Evolutionary conservation across 2,797 vertebrate species (phyloP), one percentile per base, ranked within the genome.

Genomic region (Pangasius djambal): DNA sequence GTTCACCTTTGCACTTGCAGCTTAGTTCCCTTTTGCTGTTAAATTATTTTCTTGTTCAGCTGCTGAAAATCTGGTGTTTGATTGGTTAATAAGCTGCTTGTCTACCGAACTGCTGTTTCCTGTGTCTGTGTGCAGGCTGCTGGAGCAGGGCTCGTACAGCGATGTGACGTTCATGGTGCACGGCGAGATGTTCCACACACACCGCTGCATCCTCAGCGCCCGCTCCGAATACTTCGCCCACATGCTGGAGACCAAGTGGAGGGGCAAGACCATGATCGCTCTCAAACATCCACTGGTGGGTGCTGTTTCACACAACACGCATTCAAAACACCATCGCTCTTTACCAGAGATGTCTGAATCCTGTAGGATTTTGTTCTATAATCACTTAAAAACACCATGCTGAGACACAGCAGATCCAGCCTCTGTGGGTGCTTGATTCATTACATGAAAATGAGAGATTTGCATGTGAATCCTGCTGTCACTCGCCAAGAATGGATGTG

Each of bases 221-320:
- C 97, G 97, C 61, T 99, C 98, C 0, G 95, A 97, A 88, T 99
- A 99, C 95, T 99, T 99, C 31, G 96, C 96, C 0, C 97, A 97
- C 89, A 98, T 99, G 98, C 98, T 99, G 92, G 97, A 98, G 92
- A 97, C 96, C 91, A 99, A 98, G 81, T 99, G 98, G 98, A 98
- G 96, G 90, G 97, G 96, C 82, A 99, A 98, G 94, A 97, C 93
- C 61, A 91, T 97, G 84, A 98, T 99, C 91, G 97, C 96, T 15
- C 96, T 99, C 88, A 97, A 98, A 92, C 98, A 99, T 91, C 98
- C 98, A 20, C 92, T 99, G 97, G 98, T 99, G 94, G 90, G 96
- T n/a, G 34, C 89, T 52, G n/a, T 89, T 88, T 85, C 69, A 40
- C 65, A 82, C 63, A 28, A 2, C 50, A 88, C 25, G 20, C 28